Percentiles rank a stretch among this genome's conserved stretches.
These are phyloP conservation scores for Cygnus atratus DNA, from an alignment of 2,113 vertebrate genomes.

Conservation along the genomic window DNA sequence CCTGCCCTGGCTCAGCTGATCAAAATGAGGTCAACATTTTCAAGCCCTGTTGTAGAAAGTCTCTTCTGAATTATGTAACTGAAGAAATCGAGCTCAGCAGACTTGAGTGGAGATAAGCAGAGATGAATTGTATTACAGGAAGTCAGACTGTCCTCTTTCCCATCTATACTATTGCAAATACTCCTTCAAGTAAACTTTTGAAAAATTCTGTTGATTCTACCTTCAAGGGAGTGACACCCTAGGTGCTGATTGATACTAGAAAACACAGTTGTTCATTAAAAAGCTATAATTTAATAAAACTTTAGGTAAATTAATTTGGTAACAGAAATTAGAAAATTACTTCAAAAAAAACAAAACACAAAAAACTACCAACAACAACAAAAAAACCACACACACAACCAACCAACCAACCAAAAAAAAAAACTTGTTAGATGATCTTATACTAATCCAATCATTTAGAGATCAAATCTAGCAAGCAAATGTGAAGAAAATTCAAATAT, in stretches of 20 bases:
- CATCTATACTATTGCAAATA: neutral
- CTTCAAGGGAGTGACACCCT: neutral
- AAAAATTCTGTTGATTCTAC: neutral
- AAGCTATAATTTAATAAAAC: neutral
- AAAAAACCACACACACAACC: no score
- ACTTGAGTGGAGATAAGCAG: neutral
- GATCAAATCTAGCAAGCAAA: neutral
- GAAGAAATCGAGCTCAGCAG: neutral
- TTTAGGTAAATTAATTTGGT: neutral
- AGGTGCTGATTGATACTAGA: neutral
- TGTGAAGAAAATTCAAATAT: neutral
- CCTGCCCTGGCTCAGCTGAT: neutral
- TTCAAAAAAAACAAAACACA: neutral
- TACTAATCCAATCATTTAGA: neutral
- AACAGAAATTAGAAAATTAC: neutral
- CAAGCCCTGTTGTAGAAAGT: neutral
- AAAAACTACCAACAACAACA: no score
- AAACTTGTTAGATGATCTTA: neutral
- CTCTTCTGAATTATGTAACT: neutral
- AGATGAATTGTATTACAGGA: neutral
- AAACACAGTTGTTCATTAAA: neutral
- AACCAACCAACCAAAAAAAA: rapidly evolving
- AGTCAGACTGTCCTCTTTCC: neutral
- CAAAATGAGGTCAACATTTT: conserved; percentile 12
- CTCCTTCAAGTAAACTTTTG: neutral